Evolutionary conservation across 2,888 invertebrate species (phyloP).

Genomic region (Torymus aiolomorphi): DNA sequence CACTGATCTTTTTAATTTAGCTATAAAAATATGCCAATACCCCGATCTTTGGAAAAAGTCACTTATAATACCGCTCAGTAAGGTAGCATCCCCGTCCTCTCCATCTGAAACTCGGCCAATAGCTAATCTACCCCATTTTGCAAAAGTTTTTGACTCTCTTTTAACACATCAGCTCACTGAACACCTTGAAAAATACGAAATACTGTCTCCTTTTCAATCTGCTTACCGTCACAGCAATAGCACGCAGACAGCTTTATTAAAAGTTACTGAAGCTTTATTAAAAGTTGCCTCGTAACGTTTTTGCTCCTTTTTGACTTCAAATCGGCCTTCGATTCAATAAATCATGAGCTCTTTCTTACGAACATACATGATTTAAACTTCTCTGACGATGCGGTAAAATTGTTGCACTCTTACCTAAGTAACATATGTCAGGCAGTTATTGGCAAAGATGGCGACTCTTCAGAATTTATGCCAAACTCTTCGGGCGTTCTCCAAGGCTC

Average conservation of each 20-base stretch:
- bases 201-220: not conserved
- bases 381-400: too few species aligned
- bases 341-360: not conserved
- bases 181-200: not conserved
- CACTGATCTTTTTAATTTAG: not conserved
- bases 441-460: not conserved
- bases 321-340: not conserved
- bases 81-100: not conserved
- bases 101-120: slow-evolving; percentile 7
- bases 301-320: slow-evolving; percentile 8
- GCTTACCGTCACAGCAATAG: not conserved
- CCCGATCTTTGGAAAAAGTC: not conserved
- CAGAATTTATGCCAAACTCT: not conserved
- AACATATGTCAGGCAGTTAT: not conserved
- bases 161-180: not conserved
- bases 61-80: not conserved
- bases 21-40: not conserved
- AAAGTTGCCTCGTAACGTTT: not conserved
- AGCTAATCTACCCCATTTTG: slow-evolving; percentile 3
- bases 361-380: not conserved
- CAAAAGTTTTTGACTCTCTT: slow-evolving; percentile 14
- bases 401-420: too few species aligned
- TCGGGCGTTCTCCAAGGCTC: slow-evolving; percentile 6
- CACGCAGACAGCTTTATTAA: not conserved
- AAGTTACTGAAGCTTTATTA: not conserved